Base-by-base conservation (phyloP, 2,888 invertebrate genomes). In the Drosophila stalkeri region DNA sequence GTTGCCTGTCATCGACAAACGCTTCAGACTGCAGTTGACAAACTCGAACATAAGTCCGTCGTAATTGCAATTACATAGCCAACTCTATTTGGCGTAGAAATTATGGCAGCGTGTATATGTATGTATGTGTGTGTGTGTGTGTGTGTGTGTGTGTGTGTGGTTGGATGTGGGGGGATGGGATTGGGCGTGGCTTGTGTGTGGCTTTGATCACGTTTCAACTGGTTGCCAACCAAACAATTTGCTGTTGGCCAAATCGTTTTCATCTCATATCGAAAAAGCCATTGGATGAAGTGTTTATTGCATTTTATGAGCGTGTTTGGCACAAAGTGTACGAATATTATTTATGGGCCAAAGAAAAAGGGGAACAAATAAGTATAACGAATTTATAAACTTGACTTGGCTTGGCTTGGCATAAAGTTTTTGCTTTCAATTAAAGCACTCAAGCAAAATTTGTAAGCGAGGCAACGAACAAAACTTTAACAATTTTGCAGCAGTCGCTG, bases 241-340 rank as follows among this genome's bases (percentile, higher is more conserved):
- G 35, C 35, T 20, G 20, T 75, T 77, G 52, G 35, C 52, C 35
- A 64, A 46, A 57, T 63, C 46, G 67, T 68, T 35, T 51, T 64
- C 37, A 23, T 63, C 43, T 37, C 41, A 57, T 46, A 60, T 64
- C 64, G 75, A 75, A 72, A 75, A 72, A 74, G 81, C 81, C 52
- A 54, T 37, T 37, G 23, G 18, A 81, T 80, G 77, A 81, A 83
- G 81, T 83, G 83, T 83, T 83, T 81, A 83, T 83, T 83, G 84
- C 77, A 75, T 83, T 55, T 55, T 23, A 55, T 60, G 52, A 44
- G 63, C 46, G 56, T 43, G 70, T 72, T 72, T 47, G 47, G 47
- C 27, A 16, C 47, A n/a, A 27, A 47, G 47, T 31, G 49, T 80
- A 62, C 68, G 54, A 75, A 72, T 62, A 74, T 63, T 57, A 72